Evolutionary conservation across 37 sponge, comb jelly and placozoan species (phyloP), one percentile per base, ranked within the genome.

Genomic region (Hexactinellida sp.): DNA sequence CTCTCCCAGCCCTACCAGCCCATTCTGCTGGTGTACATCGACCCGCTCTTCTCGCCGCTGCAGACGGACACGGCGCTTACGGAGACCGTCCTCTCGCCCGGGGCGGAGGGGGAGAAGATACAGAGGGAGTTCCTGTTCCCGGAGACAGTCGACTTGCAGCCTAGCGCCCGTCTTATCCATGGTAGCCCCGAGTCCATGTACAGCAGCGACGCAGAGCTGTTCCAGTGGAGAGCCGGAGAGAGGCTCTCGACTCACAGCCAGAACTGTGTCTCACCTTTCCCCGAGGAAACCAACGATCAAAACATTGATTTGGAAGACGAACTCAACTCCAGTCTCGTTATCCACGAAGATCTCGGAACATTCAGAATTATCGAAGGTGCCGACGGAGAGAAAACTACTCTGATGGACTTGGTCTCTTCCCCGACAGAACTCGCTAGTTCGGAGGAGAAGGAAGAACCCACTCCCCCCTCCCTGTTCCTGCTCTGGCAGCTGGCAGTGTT

Each of bases 111-210:
- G 25, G 76, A 63, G 34, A 63, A 63, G 76, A 63, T 63, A 21
- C 32, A 23, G 34, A 63, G 76, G 76, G 76, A 63, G 34, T 25
- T 25, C 34, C 76, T 63, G 34, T 63, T 63, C 76, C 76, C 76
- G 3, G 1, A 1, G 21, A 63, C 76, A 3, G 1, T 23, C 5
- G 76, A 63, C 30, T 21, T 7, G 3, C 19, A 21, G 3, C 34
- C 76, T 10, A 32, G 1, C 25, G 3, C 1, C 34, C 3, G 34
- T 10, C 3, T 21, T n/a, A 28, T 10, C 5, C 76, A 63, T 23
- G 76, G 76, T 21, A 63, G 76, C 30, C 76, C 76, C 5, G 76
- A 63, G 76, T 63, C 76, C 3, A 63, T 63, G 76, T 63, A 63
- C 30, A 63, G 76, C 34, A 63, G 76, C 34, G 76, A 63, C 34